Percentiles rank a stretch among this genome's conserved stretches.
Evolutionary conservation across 92 coral and sea anemone genomes (phyloP).

Genomic region (Virgularia gustaviana): DNA sequence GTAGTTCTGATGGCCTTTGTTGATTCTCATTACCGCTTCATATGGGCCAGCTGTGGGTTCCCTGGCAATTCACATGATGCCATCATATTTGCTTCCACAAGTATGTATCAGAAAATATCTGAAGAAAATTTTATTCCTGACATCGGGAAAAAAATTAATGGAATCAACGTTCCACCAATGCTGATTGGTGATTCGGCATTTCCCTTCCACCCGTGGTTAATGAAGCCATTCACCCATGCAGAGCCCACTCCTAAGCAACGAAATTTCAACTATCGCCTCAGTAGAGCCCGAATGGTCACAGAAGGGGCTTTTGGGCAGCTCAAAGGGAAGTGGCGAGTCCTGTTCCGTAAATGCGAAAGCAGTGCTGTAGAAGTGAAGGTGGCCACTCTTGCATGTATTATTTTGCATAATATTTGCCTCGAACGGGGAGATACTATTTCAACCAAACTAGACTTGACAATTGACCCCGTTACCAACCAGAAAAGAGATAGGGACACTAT

Average conservation of each 20-base stretch:
- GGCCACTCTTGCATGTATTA: conserved; percentile 11
- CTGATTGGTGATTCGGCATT: conserved; percentile 11
- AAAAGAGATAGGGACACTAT: conserved; percentile 14
- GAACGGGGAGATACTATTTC: conserved; percentile 7
- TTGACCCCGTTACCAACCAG: conserved; percentile 26
- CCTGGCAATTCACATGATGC: conserved; percentile 9
- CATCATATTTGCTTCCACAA: neutral
- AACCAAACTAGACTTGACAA: conserved; percentile 17
- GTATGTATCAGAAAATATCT: neutral
- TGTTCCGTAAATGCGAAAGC: conserved; percentile 17
- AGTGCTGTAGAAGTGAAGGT: conserved; percentile 3
- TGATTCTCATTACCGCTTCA: no score
- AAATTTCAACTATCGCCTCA: conserved; percentile 18
- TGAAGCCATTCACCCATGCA: conserved; percentile 9
- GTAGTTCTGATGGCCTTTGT: no score
- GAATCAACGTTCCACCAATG: conserved; percentile 7
- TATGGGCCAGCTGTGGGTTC: no score
- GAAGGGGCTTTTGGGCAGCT: neutral
- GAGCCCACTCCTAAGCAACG: conserved; percentile 5
- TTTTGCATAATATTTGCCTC: no score
- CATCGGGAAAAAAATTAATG: neutral
- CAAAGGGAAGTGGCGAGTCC: neutral
- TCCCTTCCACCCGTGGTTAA: conserved; percentile 11
- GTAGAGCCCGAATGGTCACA: conserved; percentile 2
- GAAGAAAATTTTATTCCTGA: conserved; percentile 14